Base-by-base conservation (phyloP, 2,888 invertebrate genomes). In the Machimus atricapillus region DNA sequence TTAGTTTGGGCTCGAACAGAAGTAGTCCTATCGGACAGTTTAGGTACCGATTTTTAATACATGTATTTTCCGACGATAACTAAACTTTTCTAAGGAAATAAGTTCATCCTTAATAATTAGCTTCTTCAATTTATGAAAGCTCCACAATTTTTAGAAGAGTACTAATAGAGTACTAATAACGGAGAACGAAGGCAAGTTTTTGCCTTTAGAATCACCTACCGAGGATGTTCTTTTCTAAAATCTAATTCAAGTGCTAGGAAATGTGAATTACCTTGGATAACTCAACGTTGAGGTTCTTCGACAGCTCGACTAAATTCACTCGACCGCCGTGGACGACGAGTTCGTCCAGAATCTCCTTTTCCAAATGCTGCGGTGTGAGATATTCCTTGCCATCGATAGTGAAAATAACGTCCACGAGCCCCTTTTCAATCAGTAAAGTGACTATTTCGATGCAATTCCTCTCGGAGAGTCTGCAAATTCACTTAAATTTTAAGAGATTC, bases 321-420 rank as follows among this genome's bases (percentile, higher is more conserved):
- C 99, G 94, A 16, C 99, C 99, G 88, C 97, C 97, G 92, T 96
- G 95, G 0, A 97, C 95, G 91, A 95, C 96, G 1, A 99, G 93
- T 93, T 99, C 99, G 93, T 98, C 98, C 91, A 95, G 95, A 77
- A 99, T 97, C 93, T 99, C 98, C 90, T 96, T 96, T 27, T 95
- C 93, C 87, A 99, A 94, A 91, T 99, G 97, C 86, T 97, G 95
- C 1, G 97, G 97, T 1, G 99, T 99, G 74, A 99, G 94, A 91
- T 99, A 99, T 92, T 99, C 98, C 93, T 98, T 98, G 14, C 99
- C 99, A 94, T 99, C 99, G 90, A 95, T 96, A 1, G 99, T 99
- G 91, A 97, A 98, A 87, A 99, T 96, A 0, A 99, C 96, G 92
- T 99, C 97, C 66, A 99, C 93, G 85, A 98, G 93, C 90, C 97